Evolutionary conservation across 2,797 vertebrate genomes (phyloP).

Genomic region (Sciurus carolinensis): DNA sequence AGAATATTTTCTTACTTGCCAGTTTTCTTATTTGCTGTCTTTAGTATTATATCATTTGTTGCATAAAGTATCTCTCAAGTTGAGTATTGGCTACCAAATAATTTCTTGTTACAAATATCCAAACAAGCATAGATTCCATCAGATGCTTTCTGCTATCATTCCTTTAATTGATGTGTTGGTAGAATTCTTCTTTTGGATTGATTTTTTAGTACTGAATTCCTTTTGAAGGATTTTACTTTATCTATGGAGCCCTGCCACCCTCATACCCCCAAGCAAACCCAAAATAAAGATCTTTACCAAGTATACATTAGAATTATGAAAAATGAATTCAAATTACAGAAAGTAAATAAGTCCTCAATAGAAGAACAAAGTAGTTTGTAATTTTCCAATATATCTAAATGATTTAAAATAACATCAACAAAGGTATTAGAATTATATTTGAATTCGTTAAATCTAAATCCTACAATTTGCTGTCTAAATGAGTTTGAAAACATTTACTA

Average conservation of each 20-base stretch:
- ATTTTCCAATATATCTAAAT: background rate
- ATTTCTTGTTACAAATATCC: constrained; percentile 44
- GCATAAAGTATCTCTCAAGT: constrained; percentile 31
- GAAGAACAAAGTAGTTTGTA: background rate
- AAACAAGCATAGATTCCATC: background rate
- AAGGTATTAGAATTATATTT: background rate
- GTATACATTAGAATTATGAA: background rate
- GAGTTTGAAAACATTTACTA: background rate
- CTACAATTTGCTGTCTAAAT: background rate
- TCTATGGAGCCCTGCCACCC: background rate
- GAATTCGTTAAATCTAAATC: background rate
- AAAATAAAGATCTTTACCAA: background rate
- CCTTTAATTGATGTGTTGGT: constrained; percentile 13
- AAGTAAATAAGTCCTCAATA: background rate
- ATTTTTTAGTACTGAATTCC: background rate
- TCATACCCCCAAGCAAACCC: background rate
- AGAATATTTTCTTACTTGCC: constrained; percentile 26
- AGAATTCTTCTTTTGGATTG: background rate
- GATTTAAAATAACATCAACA: constrained; percentile 5
- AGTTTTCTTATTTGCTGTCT: constrained; percentile 46
- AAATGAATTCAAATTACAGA: constrained; percentile 24
- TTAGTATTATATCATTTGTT: constrained; percentile 25
- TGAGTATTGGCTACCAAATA: background rate
- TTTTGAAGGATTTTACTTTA: background rate
- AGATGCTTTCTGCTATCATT: background rate